phyloP scores from a whole-genome alignment of 2,113 vertebrate species.

The Lepus europaeus region DNA sequence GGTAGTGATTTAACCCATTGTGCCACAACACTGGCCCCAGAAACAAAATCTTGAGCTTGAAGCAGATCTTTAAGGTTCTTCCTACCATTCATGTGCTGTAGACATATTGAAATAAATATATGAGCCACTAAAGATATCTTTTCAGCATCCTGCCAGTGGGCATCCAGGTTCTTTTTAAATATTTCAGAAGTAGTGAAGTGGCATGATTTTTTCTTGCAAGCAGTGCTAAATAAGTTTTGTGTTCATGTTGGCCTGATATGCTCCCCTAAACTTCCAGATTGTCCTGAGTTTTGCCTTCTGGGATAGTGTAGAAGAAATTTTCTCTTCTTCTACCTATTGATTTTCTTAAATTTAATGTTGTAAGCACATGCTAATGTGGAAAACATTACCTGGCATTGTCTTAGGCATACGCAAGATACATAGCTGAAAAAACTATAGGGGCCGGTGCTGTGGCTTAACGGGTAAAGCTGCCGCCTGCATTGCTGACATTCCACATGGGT shows the following conservation, averaged over 20 bases:
- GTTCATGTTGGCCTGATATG: neutral
- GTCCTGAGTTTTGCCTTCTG: constrained; percentile 14
- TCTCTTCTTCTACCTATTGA: constrained; percentile 4
- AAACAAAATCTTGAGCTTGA: constrained; percentile 19
- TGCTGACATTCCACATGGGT: too few species aligned
- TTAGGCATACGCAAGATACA: neutral
- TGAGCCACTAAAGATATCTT: neutral
- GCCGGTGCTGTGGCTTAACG: too few species aligned
- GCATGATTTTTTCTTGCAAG: neutral
- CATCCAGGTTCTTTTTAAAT: neutral
- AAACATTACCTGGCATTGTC: neutral
- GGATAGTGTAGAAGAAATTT: constrained; percentile 12
- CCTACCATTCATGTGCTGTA: neutral
- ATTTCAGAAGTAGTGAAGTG: neutral
- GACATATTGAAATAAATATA: neutral
- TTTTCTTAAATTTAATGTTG: neutral
- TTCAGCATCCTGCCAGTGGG: neutral
- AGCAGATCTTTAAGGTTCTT: constrained; percentile 29
- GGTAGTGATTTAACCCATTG: too few species aligned
- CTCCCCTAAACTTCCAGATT: neutral
- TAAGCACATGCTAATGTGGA: neutral
- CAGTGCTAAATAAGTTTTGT: neutral
- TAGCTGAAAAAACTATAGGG: neutral
- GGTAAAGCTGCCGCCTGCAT: too few species aligned
- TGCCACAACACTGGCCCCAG: too few species aligned